Evolutionary conservation across 1,140 invertebrate genomes (phyloP).

Genomic region (Nasonia vitripennis): DNA sequence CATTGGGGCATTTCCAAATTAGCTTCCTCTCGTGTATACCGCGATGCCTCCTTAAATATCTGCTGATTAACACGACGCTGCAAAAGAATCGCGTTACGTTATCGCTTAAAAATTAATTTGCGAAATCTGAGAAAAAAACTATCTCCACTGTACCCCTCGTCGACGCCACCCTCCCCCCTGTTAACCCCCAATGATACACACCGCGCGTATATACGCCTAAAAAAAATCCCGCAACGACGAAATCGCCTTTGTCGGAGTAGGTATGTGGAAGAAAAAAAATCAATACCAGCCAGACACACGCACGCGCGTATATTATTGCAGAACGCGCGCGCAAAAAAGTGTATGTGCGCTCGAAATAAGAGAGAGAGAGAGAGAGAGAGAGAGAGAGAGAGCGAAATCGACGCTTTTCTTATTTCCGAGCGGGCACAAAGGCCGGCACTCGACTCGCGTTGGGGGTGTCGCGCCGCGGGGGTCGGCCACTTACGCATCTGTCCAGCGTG

Average conservation of each 20-base stretch:
- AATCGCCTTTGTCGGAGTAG: conserved; percentile 8
- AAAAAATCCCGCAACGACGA: conserved; percentile 29
- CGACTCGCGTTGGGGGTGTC: conserved; percentile 58
- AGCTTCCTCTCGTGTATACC: not conserved
- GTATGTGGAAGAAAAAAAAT: not conserved
- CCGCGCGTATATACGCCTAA: not conserved
- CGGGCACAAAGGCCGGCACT: not conserved
- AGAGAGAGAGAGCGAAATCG: conserved; percentile 40
- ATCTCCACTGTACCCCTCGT: no score
- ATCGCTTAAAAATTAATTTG: no score
- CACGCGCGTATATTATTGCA: not conserved
- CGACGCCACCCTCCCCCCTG: no score
- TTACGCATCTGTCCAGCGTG: conserved; percentile 72
- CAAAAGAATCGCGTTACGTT: no score
- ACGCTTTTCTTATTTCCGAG: conserved; percentile 18
- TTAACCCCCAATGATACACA: no score
- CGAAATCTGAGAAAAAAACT: no score
- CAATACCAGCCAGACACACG: not conserved
- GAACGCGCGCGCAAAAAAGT: not conserved
- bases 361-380: conserved; percentile 34
- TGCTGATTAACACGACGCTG: no score
- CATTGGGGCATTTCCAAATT: not conserved
- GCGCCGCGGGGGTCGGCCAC: conserved; percentile 63
- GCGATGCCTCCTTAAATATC: no score
- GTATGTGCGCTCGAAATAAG: conserved; percentile 10